phyloP scores from a whole-genome alignment of 2,797 vertebrate species.

The Decapterus maruadsi region DNA sequence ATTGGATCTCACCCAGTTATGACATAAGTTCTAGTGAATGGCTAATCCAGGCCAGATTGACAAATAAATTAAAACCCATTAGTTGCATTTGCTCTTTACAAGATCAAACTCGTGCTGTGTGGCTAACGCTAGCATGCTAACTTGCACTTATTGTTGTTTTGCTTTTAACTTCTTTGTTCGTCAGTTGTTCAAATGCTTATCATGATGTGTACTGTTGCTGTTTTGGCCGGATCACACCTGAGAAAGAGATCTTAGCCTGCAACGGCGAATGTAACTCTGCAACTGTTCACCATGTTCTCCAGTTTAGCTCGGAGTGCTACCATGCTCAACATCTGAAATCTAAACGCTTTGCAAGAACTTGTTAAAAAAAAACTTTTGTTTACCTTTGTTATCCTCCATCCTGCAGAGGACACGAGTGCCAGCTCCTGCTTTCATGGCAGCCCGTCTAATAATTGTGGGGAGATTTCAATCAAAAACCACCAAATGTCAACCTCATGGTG shows the following conservation, averaged over 20 bases:
- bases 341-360: neutral
- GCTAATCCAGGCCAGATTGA: neutral
- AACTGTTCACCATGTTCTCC: neutral
- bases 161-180: too few relatives aligned
- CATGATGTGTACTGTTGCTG: too few relatives aligned
- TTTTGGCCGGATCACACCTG: too few relatives aligned
- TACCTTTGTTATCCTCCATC: neutral
- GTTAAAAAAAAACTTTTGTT: neutral
- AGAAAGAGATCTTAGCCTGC: too few relatives aligned
- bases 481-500: neutral
- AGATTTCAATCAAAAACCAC: neutral
- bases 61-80: neutral
- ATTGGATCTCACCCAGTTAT: neutral
- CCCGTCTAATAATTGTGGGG: neutral
- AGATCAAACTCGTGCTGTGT: neutral
- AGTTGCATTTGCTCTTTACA: neutral
- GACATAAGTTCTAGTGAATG: neutral
- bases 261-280: neutral
- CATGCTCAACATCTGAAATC: neutral
- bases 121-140: neutral
- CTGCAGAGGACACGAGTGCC: neutral
- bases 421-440: neutral
- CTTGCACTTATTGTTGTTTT: too few relatives aligned
- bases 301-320: neutral
- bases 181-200: too few relatives aligned